Conservation (phyloP, 2,113 vertebrate genomes). For the Corapipo altera region DNA sequence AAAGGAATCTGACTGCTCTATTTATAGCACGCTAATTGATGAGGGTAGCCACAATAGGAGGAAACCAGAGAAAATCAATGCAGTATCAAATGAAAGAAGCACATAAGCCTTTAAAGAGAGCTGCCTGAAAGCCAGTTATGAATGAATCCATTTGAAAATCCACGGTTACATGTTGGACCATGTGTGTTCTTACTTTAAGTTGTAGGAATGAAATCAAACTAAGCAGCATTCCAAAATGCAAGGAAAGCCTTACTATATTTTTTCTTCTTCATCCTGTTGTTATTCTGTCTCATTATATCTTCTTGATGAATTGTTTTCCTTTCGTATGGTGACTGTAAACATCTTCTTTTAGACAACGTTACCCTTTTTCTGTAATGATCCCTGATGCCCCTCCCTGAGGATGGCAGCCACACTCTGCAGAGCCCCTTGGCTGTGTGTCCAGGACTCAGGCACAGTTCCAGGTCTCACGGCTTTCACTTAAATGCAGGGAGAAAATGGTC, state of each 20-base stretch:
- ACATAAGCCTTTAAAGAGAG: conserved; percentile 9
- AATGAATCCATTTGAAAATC: conserved; percentile 38
- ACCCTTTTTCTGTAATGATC: neutral
- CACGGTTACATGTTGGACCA: neutral
- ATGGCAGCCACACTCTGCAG: neutral
- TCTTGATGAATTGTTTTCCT: neutral
- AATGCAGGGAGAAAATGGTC: neutral
- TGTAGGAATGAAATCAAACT: neutral
- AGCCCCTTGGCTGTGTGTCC: neutral
- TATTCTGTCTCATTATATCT: neutral
- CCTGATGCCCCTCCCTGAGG: neutral
- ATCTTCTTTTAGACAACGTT: neutral
- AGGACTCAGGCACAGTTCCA: neutral
- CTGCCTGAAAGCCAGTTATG: conserved; percentile 53
- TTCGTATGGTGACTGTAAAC: neutral
- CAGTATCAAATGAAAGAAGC: conserved; percentile 53
- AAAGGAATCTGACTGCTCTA: conserved; percentile 35
- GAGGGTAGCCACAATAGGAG: conserved; percentile 41
- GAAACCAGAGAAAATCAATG: conserved; percentile 66
- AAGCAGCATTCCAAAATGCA: neutral
- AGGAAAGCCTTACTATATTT: neutral
- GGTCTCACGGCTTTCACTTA: neutral
- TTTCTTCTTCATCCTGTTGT: neutral
- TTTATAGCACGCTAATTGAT: conserved; percentile 70
- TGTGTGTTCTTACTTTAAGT: neutral